Evolutionary conservation across 2,888 invertebrate species (phyloP), one percentile per base, ranked within the genome.

Genomic region (Athrips mouffetella): DNA sequence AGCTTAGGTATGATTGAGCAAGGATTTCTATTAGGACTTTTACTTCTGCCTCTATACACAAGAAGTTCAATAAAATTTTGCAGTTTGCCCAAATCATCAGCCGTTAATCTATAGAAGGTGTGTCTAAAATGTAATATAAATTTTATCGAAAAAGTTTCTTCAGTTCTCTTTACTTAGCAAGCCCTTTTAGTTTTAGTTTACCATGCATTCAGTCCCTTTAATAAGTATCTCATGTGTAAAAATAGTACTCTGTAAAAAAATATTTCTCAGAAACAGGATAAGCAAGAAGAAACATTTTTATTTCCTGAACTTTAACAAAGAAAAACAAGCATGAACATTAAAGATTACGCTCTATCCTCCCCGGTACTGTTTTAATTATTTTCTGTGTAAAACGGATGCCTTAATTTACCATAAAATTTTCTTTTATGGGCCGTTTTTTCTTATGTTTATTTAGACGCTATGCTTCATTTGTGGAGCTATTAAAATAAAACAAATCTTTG

Each of bases 381-480:
- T 54, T 60, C 65, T 60, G 57, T 62, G 61, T 64, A 64, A 68
- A 45, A 63, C 73, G 73, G 74, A 74, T 67, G 73, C 72, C 67
- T 67, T 71, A 62, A 71, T 74, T 63, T 53, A 67, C 70, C 70
- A 60, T 75, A 62, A 68, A 70, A 69, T 62, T 66, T 69, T 65
- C 65, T 67, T 69, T 65, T 59, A 64, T 64, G 58, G 54, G 18
- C 49, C 25, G 60, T 62, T 70, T 67, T 67, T 67, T 63, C 56
- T 54, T 55, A 59, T 63, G 66, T 80, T 71, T 76, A 67, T 67
- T 73, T 65, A 67, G 64, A 57, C 65, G 70, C 68, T 65, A 70
- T 63, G 76, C 65, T 75, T 80, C 79, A 82, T 82, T 82, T 79
- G 69, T 60, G 58, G 52, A 59, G 52, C 63, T 61, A 65, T 70